Base-by-base conservation (phyloP, 2,888 invertebrate species). In the Julus scanicus region DNA sequence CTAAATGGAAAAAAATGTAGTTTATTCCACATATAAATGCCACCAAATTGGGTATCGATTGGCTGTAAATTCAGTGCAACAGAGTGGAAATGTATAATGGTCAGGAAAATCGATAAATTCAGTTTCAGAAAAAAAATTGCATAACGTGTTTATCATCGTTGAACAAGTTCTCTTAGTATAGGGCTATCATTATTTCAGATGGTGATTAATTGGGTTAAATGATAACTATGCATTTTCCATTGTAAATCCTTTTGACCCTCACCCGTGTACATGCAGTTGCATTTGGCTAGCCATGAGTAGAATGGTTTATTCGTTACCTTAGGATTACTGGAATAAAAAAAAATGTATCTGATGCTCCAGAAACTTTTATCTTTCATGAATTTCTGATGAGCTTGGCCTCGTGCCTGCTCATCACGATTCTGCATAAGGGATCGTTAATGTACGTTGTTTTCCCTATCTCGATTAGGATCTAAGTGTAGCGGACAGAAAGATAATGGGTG, bases 351-450 rank as follows among this genome's bases (percentile, higher is more conserved):
- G 63, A 63, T 63, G 63, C 63, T 63, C 63, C 20, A 63, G 63
- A 63, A 63, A 20, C 4, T 63, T 63, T 63, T 63, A 63, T 63
- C 63, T 63, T 20, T 20, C 20, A 63, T 63, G 63, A 63, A 63
- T 20, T 63, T 63, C 20, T 63, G 63, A 63, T 63, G 63, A 63
- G 63, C 63, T 63, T 63, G 63, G 63, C 63, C 63, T 63, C 63
- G 20, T 20, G 20, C 20, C 63, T 20, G 63, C 63, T 57, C 63
- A 20, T 6, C 63, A 63, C 63, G 63, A 63, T 63, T 17, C 20
- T 63, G 20, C 20, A 63, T 63, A 0, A 8, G 1, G 63, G 63
- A 63, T 63, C 5, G 63, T 63, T 63, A 63, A 63, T 20, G 9
- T 13, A 20, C 4, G 63, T 5, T 63, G 63, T 63, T 6, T 63